phyloP scores from a whole-genome alignment of 2,888 invertebrate species.

The Rosalia funebris region DNA sequence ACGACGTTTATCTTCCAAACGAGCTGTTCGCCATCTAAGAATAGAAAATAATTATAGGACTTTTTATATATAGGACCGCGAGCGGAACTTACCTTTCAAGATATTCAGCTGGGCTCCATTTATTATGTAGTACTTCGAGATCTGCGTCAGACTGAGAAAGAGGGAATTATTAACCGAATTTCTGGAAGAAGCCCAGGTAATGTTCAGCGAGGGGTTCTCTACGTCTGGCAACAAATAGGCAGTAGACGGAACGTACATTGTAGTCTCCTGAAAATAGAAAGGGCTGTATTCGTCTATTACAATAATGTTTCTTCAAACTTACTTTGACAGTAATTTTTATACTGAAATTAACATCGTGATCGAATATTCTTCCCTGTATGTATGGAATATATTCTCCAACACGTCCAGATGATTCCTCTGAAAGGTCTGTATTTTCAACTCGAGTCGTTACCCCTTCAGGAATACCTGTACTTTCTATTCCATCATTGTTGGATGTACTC shows the following conservation, averaged over 20 bases:
- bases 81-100: slow-evolving; percentile 34
- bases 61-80: background rate
- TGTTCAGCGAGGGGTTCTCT: slow-evolving; percentile 26
- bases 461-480: no score
- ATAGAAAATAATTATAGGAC: slow-evolving; percentile 15
- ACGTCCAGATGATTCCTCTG: no score
- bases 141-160: slow-evolving; percentile 27
- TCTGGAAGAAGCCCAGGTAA: slow-evolving; percentile 38
- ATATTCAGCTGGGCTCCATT: slow-evolving; percentile 31
- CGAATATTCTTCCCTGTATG: slow-evolving; percentile 24
- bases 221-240: slow-evolving; percentile 28
- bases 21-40: slow-evolving; percentile 35
- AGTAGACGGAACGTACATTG: slow-evolving; percentile 34
- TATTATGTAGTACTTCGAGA: slow-evolving; percentile 23
- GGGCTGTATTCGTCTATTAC: background rate
- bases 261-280: slow-evolving; percentile 32
- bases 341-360: slow-evolving; percentile 27
- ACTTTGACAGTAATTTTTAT: slow-evolving; percentile 32
- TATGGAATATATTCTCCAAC: background rate
- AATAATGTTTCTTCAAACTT: slow-evolving; percentile 14
- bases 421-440: no score
- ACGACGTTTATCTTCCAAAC: slow-evolving; percentile 28
- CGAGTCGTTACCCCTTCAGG: no score
- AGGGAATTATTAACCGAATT: slow-evolving; percentile 37
- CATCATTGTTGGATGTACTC: no score